Evolutionary conservation across 2,113 vertebrate genomes (phyloP).

Genomic region (Tautogolabrus adspersus): DNA sequence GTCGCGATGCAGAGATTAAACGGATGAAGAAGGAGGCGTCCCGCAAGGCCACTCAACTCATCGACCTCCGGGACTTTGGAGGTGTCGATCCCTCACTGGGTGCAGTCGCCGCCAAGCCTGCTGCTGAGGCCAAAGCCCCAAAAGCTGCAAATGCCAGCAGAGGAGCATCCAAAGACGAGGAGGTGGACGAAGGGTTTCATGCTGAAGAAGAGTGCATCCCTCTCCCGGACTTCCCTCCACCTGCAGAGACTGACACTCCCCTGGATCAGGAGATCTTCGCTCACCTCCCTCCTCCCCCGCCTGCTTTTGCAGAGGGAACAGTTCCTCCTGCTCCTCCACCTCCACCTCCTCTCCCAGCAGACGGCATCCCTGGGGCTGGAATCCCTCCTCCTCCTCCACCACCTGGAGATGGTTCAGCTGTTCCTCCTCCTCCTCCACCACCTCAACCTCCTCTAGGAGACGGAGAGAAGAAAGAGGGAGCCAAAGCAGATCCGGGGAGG

Average conservation of each 20-base stretch:
- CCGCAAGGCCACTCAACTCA: constrained; percentile 89
- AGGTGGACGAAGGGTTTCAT: constrained; percentile 90
- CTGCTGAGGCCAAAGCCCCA: constrained; percentile 64
- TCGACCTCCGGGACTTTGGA: constrained; percentile 89
- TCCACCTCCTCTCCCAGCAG: constrained; percentile 35
- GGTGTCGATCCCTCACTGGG: constrained; percentile 79
- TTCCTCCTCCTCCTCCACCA: constrained; percentile 53
- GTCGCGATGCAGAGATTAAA: constrained; percentile 89
- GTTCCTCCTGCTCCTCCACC: constrained; percentile 60
- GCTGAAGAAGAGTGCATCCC: constrained; percentile 87
- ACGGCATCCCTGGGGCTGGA: neutral
- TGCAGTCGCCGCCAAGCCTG: constrained; percentile 22
- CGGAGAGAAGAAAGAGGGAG: constrained; percentile 47
- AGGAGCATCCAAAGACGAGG: constrained; percentile 84
- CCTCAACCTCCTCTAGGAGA: constrained; percentile 51
- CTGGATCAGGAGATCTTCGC: constrained; percentile 82
- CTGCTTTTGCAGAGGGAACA: constrained; percentile 81
- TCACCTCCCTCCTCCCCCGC: constrained; percentile 83
- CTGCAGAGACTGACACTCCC: constrained; percentile 72
- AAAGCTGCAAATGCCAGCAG: constrained; percentile 72
- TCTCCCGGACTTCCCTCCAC: constrained; percentile 81
- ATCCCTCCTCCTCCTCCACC: constrained; percentile 63
- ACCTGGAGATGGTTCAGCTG: constrained; percentile 37
- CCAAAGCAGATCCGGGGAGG: constrained; percentile 62
- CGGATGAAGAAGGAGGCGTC: constrained; percentile 91